These are phyloP conservation scores for Triplophysa siluroides DNA, from an alignment of 2,113 vertebrate species.

Conservation along the genomic window DNA sequence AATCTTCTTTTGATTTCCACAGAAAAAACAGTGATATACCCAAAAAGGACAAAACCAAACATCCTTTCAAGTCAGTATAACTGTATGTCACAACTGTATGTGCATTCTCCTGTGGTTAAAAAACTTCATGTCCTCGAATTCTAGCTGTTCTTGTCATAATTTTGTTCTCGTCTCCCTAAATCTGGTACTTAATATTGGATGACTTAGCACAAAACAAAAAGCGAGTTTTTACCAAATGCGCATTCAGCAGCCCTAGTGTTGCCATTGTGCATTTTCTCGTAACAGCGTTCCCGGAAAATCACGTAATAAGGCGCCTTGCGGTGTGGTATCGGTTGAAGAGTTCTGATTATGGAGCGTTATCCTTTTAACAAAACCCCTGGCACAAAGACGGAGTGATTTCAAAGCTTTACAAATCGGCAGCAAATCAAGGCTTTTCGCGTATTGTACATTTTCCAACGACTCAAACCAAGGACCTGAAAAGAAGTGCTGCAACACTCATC, in stretches of 20 bases:
- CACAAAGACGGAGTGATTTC: constrained; percentile 9
- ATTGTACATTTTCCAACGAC: not conserved
- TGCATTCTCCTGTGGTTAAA: not conserved
- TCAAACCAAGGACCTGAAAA: constrained; percentile 29
- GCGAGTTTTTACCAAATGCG: not conserved
- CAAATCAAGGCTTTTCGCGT: constrained; percentile 22
- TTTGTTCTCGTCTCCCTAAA: not conserved
- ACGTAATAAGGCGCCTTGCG: not conserved
- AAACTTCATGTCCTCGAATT: not conserved
- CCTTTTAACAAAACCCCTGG: not conserved
- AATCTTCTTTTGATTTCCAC: not conserved
- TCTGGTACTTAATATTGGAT: not conserved
- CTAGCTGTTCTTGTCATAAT: not conserved
- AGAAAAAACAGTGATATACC: not conserved
- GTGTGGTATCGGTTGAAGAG: not conserved
- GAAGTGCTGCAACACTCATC: constrained; percentile 6
- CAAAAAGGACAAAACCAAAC: not conserved
- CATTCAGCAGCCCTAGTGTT: not conserved
- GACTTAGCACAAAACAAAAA: not conserved
- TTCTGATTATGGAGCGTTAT: constrained; percentile 18
- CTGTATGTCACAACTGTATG: not conserved
- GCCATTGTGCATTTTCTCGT: constrained; percentile 10
- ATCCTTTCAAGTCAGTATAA: not conserved
- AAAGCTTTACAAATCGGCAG: constrained; percentile 5
- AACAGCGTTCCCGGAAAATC: not conserved